These are phyloP conservation scores for Camptogramma bilineatum DNA, from an alignment of 2,888 invertebrate genomes.

Conservation along the genomic window DNA sequence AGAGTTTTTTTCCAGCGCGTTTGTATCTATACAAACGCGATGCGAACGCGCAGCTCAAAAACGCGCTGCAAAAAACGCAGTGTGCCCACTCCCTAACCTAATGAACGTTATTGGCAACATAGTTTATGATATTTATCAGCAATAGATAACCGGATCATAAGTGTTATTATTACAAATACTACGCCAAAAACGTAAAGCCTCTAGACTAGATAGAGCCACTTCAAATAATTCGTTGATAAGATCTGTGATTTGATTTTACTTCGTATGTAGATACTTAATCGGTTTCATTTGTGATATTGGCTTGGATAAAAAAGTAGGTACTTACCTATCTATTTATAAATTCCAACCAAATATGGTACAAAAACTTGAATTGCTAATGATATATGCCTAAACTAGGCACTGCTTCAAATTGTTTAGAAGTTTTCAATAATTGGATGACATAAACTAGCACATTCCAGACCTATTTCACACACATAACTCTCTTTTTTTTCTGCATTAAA, in stretches of 20 bases:
- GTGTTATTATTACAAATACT: conserved; percentile 4
- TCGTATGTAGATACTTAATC: not conserved
- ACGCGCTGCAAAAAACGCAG: too few species aligned
- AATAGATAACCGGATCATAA: not conserved
- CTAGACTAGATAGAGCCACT: not conserved
- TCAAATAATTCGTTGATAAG: conserved; percentile 8
- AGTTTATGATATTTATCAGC: not conserved
- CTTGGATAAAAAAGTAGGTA: not conserved
- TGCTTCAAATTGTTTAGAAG: too few species aligned
- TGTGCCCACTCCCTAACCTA: too few species aligned
- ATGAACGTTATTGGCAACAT: not conserved
- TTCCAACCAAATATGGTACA: not conserved
- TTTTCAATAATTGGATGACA: too few species aligned
- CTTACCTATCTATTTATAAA: not conserved
- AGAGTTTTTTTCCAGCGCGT: too few species aligned
- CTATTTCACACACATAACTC: too few species aligned
- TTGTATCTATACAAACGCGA: too few species aligned
- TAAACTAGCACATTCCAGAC: too few species aligned
- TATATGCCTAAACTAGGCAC: too few species aligned
- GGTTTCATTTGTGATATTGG: not conserved
- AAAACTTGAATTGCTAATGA: too few species aligned
- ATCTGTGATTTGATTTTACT: conserved; percentile 8
- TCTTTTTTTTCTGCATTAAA: too few species aligned
- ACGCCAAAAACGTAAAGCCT: not conserved
- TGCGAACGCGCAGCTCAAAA: too few species aligned